Evolutionary conservation across 2,113 vertebrate species (phyloP).

Genomic region (Rhinogobius similis): DNA sequence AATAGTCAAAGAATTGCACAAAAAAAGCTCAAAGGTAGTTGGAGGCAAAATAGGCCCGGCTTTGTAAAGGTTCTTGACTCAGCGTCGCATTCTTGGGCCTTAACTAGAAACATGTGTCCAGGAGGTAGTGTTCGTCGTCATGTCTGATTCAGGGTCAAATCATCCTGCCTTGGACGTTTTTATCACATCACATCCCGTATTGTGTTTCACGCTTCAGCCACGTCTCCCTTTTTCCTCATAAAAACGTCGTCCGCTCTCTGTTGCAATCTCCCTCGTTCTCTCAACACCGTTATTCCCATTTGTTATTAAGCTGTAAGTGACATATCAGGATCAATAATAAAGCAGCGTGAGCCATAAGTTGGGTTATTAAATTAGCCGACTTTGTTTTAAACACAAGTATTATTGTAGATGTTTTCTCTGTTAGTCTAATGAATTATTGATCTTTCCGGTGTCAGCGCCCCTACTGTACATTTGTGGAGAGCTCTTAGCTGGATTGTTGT

Average conservation of each 20-base stretch:
- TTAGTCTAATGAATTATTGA: constrained; percentile 79
- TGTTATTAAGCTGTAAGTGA: constrained; percentile 27
- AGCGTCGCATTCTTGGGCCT: constrained; percentile 49
- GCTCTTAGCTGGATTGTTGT: constrained; percentile 19
- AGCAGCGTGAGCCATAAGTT: background rate
- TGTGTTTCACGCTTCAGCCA: constrained; percentile 24
- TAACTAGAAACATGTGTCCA: constrained; percentile 68
- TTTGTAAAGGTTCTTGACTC: constrained; percentile 52
- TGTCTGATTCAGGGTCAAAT: constrained; percentile 52
- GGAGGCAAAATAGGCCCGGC: constrained; percentile 31
- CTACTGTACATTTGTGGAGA: constrained; percentile 50
- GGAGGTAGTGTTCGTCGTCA: constrained; percentile 63
- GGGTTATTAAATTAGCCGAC: constrained; percentile 54
- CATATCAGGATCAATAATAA: constrained; percentile 3
- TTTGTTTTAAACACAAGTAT: constrained; percentile 61
- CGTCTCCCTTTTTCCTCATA: constrained; percentile 29
- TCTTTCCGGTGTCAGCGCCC: constrained; percentile 67
- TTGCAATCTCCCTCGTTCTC: constrained; percentile 13
- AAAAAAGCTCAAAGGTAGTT: constrained; percentile 42
- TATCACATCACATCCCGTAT: constrained; percentile 35
- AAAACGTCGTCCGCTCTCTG: constrained; percentile 27
- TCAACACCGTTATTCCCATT: constrained; percentile 14
- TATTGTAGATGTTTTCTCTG: constrained; percentile 64
- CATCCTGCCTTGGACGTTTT: constrained; percentile 50
- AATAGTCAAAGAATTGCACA: background rate